These are phyloP conservation scores for Lutjanus erythropterus DNA, from an alignment of 2,113 vertebrate species.

Conservation along the genomic window DNA sequence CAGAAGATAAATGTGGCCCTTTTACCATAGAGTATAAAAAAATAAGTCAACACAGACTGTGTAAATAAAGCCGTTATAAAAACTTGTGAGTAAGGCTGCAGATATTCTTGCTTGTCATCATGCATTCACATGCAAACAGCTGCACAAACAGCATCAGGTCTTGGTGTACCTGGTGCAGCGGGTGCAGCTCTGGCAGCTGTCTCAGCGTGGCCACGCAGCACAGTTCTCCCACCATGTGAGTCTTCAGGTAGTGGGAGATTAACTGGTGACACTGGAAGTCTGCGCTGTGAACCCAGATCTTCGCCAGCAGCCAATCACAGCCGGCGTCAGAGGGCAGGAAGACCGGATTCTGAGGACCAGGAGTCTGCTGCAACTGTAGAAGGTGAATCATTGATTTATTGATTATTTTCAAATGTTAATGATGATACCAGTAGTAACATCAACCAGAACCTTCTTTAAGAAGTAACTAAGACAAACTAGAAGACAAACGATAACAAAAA, in stretches of 20 bases:
- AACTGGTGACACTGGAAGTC: constrained; percentile 89
- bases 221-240: constrained; percentile 81
- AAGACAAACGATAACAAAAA: neutral
- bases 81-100: no score
- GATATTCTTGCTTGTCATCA: no score
- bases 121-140: no score
- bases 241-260: constrained; percentile 83
- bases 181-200: constrained; percentile 78
- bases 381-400: neutral
- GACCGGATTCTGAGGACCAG: constrained; percentile 85
- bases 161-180: constrained; percentile 81
- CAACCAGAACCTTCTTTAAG: no score
- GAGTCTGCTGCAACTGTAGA: constrained; percentile 75
- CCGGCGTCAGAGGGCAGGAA: constrained; percentile 88
- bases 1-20: no score
- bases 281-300: constrained; percentile 87
- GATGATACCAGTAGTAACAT: no score
- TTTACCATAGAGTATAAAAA: no score
- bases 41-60: no score
- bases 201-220: constrained; percentile 77
- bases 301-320: constrained; percentile 89
- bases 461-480: no score
- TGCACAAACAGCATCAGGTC: no score
- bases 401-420: no score
- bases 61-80: no score